Base-by-base conservation (phyloP, 2,113 vertebrate species). In the Cinclus cinclus region DNA sequence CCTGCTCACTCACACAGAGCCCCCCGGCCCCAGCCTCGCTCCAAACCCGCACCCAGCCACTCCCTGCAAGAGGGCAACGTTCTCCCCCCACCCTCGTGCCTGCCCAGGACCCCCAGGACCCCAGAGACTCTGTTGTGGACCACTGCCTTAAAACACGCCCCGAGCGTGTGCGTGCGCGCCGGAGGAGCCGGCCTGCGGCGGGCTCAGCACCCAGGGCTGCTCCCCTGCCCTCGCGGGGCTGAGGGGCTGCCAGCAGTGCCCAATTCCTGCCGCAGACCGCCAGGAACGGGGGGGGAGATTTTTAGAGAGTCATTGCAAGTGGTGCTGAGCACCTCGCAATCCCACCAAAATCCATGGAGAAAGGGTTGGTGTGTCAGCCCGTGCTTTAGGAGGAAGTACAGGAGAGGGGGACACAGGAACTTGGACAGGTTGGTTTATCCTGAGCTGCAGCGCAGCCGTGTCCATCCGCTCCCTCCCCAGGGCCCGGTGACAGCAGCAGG, bases 121-220 rank as follows among this genome's bases (percentile, higher is more conserved):
- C 91, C 92, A 49, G 84, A 80, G 91, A 95, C 92, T 84, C 94
- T 44, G 83, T 52, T 93, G 95, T 90, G 93, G 97, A 96, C 95
- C 94, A 85, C 94, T 97, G 97, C 98, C 96, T 98, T 98, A 97
- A 90, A 90, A 50, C 83, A 41, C 50, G 33, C 80, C 11, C 28
- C 2, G 4, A 42, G 83, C n/a, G 65, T 16, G 67, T 6, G 78
- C 1, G 41, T 10, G 82, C 39, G 20, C 6, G 6, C 21, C 78
- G 33, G 12, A 47, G 27, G 71, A 50, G 4, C 16, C 47, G 25
- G 67, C 31, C 67, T 3, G 80, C 11, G 73, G 92, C 69, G 23
- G 10, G 53, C 1, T 6, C 24, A 2, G 80, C 46, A 4, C 25
- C 25, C 21, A 0, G 6, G n/a, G 47, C 10, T 53, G 65, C 65